These are phyloP conservation scores for Cisticola juncidis DNA, from an alignment of 2,113 vertebrate genomes.

Conservation along the genomic window DNA sequence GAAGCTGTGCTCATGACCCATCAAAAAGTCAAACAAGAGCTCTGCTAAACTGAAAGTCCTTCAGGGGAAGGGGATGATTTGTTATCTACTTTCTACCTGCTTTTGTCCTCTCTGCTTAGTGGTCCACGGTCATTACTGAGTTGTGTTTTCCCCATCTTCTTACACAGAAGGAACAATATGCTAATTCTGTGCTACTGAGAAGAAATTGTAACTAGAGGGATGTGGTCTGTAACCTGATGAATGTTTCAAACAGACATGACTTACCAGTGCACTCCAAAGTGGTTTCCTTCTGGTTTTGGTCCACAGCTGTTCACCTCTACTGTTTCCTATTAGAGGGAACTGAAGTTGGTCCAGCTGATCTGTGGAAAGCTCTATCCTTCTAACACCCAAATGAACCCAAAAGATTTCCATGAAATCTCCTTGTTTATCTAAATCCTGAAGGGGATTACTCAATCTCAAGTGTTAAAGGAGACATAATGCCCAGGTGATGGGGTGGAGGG, in stretches of 20 bases:
- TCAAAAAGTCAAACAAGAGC: neutral
- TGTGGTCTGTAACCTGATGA: neutral
- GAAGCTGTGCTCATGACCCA: neutral
- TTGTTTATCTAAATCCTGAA: neutral
- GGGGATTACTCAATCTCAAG: accelerated
- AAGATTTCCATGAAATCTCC: neutral
- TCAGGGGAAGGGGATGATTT: neutral
- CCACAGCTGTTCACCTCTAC: neutral
- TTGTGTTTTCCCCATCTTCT: neutral
- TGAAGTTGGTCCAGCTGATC: neutral
- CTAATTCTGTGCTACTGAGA: neutral
- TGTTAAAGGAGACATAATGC: neutral
- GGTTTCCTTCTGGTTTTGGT: neutral
- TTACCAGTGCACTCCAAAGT: neutral
- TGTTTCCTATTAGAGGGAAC: neutral
- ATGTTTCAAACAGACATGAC: neutral
- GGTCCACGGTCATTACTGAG: neutral
- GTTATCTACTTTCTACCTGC: neutral
- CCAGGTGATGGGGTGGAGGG: neutral
- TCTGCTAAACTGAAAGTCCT: neutral
- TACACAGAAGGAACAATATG: neutral
- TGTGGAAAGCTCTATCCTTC: neutral
- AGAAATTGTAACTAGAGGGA: neutral
- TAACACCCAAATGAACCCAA: neutral
- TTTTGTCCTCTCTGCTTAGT: neutral